phyloP scores from a whole-genome alignment of 2,797 vertebrate species.

The Oceanodroma leucorhoa region DNA sequence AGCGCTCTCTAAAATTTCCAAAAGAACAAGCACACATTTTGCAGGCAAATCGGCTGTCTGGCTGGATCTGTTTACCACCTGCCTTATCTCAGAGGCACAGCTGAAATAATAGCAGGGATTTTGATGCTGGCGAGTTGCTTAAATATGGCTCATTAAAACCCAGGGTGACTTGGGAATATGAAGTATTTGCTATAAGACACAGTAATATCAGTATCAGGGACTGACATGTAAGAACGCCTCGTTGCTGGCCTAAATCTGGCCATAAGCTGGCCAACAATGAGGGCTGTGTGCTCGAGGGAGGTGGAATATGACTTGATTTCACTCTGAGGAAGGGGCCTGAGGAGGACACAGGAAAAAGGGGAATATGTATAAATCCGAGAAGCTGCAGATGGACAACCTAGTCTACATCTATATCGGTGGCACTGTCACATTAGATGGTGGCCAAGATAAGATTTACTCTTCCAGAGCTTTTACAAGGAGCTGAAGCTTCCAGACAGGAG shows the following conservation, averaged over 20 bases:
- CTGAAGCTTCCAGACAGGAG: neutral
- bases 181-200: neutral
- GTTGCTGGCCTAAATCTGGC: neutral
- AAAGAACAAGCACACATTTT: slow-evolving; percentile 48
- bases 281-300: neutral
- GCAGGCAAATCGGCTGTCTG: slow-evolving; percentile 24
- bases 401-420: neutral
- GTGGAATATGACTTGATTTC: neutral
- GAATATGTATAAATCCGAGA: neutral
- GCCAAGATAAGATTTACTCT: neutral
- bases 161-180: slow-evolving; percentile 11
- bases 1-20: neutral
- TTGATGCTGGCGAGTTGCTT: slow-evolving; percentile 29
- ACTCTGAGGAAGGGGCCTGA: neutral
- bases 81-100: slow-evolving; percentile 63
- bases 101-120: slow-evolving; percentile 60
- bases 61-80: slow-evolving; percentile 65
- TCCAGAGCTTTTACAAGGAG: neutral
- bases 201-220: neutral
- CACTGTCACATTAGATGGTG: neutral
- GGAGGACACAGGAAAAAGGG: neutral
- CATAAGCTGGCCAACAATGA: neutral
- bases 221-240: neutral
- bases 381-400: neutral
- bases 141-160: slow-evolving; percentile 49